Conservation (phyloP, 2,113 vertebrate species). For the Madoqua kirkii region DNA sequence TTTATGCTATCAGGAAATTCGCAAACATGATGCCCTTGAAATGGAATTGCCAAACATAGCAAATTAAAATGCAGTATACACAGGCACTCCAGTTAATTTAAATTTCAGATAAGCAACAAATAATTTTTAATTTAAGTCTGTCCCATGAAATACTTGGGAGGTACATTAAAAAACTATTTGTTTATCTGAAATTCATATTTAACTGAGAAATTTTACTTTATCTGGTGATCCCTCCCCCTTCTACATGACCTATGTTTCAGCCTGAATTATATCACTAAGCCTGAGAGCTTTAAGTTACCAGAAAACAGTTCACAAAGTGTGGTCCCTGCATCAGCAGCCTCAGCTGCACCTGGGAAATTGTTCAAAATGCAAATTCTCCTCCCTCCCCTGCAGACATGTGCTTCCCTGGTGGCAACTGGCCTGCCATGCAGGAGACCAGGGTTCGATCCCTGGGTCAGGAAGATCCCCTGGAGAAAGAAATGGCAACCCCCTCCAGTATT, state of each 20-base stretch:
- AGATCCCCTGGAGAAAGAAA: neutral
- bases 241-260: neutral
- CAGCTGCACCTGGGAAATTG: neutral
- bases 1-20: neutral
- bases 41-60: neutral
- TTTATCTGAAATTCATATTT: neutral
- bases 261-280: neutral
- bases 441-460: neutral
- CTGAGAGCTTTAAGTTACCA: neutral
- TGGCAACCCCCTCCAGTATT: neutral
- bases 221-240: neutral
- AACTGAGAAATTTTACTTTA: neutral
- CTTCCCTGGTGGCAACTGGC: neutral
- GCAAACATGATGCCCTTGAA: neutral
- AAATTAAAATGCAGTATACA: neutral
- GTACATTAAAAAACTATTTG: neutral
- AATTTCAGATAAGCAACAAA: neutral
- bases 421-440: neutral
- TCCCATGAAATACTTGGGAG: neutral
- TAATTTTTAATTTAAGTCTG: neutral
- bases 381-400: neutral
- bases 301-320: neutral
- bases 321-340: neutral
- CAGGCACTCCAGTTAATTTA: neutral
- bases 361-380: neutral